These are phyloP conservation scores for Bufotes viridis DNA, from an alignment of 2,797 vertebrate species.

Conservation along the genomic window DNA sequence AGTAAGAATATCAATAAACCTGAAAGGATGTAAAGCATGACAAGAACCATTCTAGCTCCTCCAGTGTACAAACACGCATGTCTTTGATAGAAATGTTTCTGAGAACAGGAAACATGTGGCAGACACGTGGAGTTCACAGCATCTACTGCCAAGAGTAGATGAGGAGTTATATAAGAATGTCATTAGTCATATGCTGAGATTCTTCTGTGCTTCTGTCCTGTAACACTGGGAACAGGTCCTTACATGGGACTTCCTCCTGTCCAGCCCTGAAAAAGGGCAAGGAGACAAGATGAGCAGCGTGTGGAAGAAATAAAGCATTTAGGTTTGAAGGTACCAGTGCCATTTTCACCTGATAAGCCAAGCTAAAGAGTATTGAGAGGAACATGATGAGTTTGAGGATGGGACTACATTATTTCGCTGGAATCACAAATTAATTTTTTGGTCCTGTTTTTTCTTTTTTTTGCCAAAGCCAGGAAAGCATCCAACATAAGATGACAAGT, in stretches of 20 bases:
- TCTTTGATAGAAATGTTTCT: neutral
- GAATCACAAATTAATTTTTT: too few species aligned
- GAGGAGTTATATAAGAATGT: conserved; percentile 17
- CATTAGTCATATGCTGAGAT: conserved; percentile 20
- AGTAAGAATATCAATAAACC: neutral
- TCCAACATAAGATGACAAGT: too few species aligned
- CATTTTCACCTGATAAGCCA: too few species aligned
- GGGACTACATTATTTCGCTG: too few species aligned
- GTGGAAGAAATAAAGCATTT: too few species aligned
- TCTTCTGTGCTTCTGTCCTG: neutral
- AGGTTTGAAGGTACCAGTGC: too few species aligned
- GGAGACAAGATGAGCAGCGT: neutral
- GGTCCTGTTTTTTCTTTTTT: too few species aligned
- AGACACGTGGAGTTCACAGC: neutral
- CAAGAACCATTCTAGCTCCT: neutral
- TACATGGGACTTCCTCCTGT: neutral
- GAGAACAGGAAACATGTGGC: neutral
- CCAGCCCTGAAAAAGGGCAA: neutral
- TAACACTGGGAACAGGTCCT: neutral
- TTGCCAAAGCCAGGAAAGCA: too few species aligned
- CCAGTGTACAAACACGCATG: neutral
- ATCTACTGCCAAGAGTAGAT: neutral
- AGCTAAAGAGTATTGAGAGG: too few species aligned
- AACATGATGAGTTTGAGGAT: too few species aligned
- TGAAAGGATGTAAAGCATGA: neutral